Percentiles rank a stretch among this genome's conserved stretches.
Conservation (phyloP, 1,140 invertebrate species). For the Drosophila nigromelanica region DNA sequence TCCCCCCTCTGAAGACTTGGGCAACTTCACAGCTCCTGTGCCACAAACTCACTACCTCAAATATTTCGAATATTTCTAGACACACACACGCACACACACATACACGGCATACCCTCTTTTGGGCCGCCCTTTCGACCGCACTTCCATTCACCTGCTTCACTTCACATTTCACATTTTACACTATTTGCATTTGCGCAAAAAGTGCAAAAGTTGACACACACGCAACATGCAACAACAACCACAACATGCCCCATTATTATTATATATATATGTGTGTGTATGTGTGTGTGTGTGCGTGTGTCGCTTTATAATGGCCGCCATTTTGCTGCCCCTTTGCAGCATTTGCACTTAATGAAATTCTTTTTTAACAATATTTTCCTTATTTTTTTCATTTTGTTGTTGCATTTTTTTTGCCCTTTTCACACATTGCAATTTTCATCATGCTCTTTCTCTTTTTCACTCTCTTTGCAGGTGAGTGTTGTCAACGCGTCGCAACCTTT, state of each 20-base stretch:
- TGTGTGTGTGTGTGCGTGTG: slow-evolving; percentile 12
- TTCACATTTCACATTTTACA: slow-evolving; percentile 59
- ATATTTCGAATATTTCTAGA: slow-evolving; percentile 67
- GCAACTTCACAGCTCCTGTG: slow-evolving; percentile 1
- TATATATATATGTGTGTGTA: slow-evolving; percentile 38
- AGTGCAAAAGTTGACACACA: slow-evolving; percentile 79
- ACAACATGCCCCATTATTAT: slow-evolving; percentile 15
- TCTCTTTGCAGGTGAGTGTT: slow-evolving; percentile 72
- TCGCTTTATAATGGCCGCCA: slow-evolving; percentile 55
- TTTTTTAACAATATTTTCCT: slow-evolving; percentile 38
- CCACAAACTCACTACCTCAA: slow-evolving; percentile 32
- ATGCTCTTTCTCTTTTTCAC: slow-evolving; percentile 11
- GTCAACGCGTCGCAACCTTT: slow-evolving; percentile 56
- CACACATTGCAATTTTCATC: slow-evolving; percentile 19
- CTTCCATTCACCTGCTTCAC: slow-evolving; percentile 30
- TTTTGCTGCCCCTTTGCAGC: slow-evolving; percentile 60
- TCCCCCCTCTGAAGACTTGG: not conserved
- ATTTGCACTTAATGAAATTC: slow-evolving; percentile 78
- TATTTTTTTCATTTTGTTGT: slow-evolving; percentile 32
- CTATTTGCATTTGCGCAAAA: slow-evolving; percentile 79
- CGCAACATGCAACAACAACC: slow-evolving; percentile 40
- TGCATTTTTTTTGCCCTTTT: not conserved
- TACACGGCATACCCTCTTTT: not conserved
- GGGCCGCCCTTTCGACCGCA: not conserved
- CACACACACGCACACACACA: slow-evolving; percentile 6